Evolutionary conservation across 2,797 vertebrate genomes (phyloP).

Genomic region (Cirrhinus mrigala): DNA sequence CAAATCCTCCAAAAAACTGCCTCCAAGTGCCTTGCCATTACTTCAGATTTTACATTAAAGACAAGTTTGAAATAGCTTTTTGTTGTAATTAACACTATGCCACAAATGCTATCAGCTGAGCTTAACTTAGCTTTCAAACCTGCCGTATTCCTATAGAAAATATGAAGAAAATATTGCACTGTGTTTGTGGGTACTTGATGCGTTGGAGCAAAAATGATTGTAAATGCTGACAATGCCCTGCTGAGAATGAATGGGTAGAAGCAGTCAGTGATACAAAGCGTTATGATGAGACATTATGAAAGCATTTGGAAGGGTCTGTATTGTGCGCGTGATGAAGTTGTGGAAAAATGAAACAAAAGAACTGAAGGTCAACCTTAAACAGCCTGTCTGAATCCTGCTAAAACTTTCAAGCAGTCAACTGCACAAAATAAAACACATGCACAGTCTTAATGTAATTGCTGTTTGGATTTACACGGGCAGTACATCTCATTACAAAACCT

Average conservation of each 20-base stretch:
- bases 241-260: conserved; percentile 45
- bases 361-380: conserved; percentile 34
- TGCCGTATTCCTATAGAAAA: background rate
- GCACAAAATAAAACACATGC: conserved; percentile 8
- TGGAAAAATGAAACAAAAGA: conserved; percentile 38
- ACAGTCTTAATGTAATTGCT: conserved; percentile 1
- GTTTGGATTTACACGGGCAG: conserved; percentile 9
- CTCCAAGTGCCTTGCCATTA: background rate
- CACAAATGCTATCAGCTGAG: background rate
- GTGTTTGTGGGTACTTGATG: conserved; percentile 30
- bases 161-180: background rate
- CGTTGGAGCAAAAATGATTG: conserved; percentile 41
- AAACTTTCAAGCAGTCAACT: conserved; percentile 11
- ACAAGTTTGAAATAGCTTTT: background rate
- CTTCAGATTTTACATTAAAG: background rate
- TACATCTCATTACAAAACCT: conserved; percentile 16
- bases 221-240: conserved; percentile 21
- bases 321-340: conserved; percentile 24
- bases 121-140: background rate
- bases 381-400: conserved; percentile 23
- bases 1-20: background rate
- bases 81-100: background rate
- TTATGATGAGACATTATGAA: conserved; percentile 31
- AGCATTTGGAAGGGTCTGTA: conserved; percentile 33
- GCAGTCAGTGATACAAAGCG: conserved; percentile 39